Evolutionary conservation across 1,140 invertebrate species (phyloP), one percentile per base, ranked within the genome.

Genomic region (Microplitis demolitor): DNA sequence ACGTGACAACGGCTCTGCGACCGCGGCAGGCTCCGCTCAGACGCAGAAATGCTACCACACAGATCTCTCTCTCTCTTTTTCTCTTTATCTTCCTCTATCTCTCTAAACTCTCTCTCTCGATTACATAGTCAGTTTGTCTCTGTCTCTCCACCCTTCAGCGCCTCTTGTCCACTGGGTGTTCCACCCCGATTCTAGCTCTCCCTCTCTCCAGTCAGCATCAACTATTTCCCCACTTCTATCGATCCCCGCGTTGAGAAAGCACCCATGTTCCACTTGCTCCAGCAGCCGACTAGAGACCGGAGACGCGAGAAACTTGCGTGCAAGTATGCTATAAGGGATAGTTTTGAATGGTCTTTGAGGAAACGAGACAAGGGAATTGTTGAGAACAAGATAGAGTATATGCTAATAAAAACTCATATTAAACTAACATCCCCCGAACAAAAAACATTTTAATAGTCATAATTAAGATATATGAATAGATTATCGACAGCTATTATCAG

Each of bases 21-120:
- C 68, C 67, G 67, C 72, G 67, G 62, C 72, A 74, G 69, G 51
- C 61, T 70, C 66, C 68, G 73, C 73, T 74, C 73, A 68, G 73
- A 74, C 73, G 73, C 73, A 74, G 73, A 71, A 71, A 74, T 73
- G 14, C 66, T 66, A 16, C 24, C 31, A 35, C 16, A 11, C 6
- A 45, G 6, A 45, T 58, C 66, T 37, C 61, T 33, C 56, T 71
- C 58, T 71, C 70, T 50, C 34, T 53, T 24, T 24, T 24, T 24
- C 24, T 24, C 24, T 58, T 58, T 37, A 39, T 14, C 56, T 71
- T 37, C 51, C 61, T 62, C 70, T 14, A 60, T 37, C 61, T 33
- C 56, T 71, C 58, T 71, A 24, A 24, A 24, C 70, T 50, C 34
- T 53, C 62, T 37, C 70, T 14, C 37, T 5, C 37, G n/a, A 4